phyloP scores from a whole-genome alignment of 2,888 invertebrate species.

The Agrilus mali region DNA sequence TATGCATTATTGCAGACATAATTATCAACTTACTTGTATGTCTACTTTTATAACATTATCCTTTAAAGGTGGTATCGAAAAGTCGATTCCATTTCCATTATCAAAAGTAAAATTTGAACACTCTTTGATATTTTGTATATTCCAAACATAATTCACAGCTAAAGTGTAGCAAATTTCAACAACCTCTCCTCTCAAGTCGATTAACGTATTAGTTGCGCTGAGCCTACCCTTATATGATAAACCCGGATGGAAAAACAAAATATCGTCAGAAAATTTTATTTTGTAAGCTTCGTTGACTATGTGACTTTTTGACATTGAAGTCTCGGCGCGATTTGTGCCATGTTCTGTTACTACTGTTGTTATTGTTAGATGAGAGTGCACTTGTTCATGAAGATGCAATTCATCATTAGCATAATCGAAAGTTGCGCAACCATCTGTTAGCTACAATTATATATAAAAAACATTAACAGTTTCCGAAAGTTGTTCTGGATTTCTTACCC shows the following conservation, averaged over 20 bases:
- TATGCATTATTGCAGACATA: too few relatives aligned
- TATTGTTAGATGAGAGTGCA: slow-evolving; percentile 20
- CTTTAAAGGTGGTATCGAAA: slow-evolving; percentile 26
- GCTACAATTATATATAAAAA: slow-evolving; percentile 16
- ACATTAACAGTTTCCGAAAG: neutral
- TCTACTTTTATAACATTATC: slow-evolving; percentile 26
- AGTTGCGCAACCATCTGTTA: slow-evolving; percentile 26
- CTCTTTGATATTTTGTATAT: slow-evolving; percentile 24
- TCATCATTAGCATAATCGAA: slow-evolving; percentile 21
- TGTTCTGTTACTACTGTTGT: slow-evolving; percentile 41
- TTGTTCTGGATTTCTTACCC: slow-evolving; percentile 15
- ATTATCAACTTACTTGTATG: slow-evolving; percentile 23
- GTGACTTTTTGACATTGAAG: slow-evolving; percentile 43
- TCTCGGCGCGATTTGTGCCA: slow-evolving; percentile 51
- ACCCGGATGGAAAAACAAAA: slow-evolving; percentile 53
- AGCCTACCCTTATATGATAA: slow-evolving; percentile 53
- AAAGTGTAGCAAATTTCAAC: slow-evolving; percentile 30
- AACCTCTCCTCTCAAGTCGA: slow-evolving; percentile 16
- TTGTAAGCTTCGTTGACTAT: slow-evolving; percentile 44
- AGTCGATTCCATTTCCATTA: slow-evolving; percentile 20
- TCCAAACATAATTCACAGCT: slow-evolving; percentile 28
- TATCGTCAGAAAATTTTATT: slow-evolving; percentile 45
- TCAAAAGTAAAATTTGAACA: slow-evolving; percentile 24
- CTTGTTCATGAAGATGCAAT: slow-evolving; percentile 11
- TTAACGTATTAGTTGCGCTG: slow-evolving; percentile 9